Percentiles rank a stretch among this genome's conserved stretches.
phyloP scores from a whole-genome alignment of 2,888 invertebrate species.

The Polietes domitor region DNA sequence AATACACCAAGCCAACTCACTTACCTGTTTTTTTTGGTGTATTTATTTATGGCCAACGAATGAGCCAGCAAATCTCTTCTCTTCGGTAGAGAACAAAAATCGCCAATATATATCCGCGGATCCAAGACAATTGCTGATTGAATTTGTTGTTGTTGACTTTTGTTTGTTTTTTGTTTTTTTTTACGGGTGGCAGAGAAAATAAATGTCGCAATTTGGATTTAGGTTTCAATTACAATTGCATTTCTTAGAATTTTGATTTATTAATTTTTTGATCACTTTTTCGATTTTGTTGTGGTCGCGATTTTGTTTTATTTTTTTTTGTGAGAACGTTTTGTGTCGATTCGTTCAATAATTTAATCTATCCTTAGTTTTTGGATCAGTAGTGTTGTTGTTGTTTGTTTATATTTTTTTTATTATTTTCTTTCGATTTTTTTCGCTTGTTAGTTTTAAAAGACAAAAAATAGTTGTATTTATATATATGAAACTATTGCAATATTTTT shows the following conservation, averaged over 20 bases:
- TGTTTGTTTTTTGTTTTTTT: slow-evolving; percentile 6
- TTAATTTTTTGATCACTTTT: not conserved
- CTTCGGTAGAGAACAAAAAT: not conserved
- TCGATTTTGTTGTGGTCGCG: not conserved
- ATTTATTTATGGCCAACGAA: too few species aligned
- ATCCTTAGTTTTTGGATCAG: too few species aligned
- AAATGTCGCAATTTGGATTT: slow-evolving; percentile 34
- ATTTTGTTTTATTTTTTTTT: not conserved
- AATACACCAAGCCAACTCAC: not conserved
- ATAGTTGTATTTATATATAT: not conserved
- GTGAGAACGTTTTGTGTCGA: not conserved
- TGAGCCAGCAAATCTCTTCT: too few species aligned
- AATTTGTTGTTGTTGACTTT: slow-evolving; percentile 18
- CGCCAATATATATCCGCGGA: too few species aligned
- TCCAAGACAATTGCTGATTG: not conserved
- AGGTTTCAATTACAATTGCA: not conserved
- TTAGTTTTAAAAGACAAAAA: not conserved
- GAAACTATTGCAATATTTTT: not conserved
- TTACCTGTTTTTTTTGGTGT: slow-evolving; percentile 18
- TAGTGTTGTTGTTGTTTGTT: not conserved
- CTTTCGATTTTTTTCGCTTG: slow-evolving; percentile 1
- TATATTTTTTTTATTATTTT: slow-evolving; percentile 4
- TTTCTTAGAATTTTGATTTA: slow-evolving; percentile 26
- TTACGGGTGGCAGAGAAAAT: slow-evolving; percentile 53
- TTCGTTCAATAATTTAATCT: not conserved